Conservation (phyloP, 2,113 vertebrate species). For the Phoxinus phoxinus region DNA sequence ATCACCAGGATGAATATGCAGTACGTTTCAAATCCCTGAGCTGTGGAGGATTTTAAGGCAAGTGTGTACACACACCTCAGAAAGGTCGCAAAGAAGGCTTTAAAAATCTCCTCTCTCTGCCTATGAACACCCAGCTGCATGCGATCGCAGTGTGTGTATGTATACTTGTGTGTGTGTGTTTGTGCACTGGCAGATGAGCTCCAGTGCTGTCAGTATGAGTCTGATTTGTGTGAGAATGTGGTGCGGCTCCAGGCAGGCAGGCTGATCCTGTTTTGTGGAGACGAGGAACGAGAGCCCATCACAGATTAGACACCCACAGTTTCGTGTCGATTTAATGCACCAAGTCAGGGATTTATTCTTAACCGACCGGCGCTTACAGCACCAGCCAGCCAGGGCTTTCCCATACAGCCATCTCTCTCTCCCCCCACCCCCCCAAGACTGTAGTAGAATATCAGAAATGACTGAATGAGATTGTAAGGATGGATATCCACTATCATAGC, state of each 20-base stretch:
- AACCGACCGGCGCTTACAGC: slow-evolving; percentile 50
- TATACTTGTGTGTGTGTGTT: slow-evolving; percentile 35
- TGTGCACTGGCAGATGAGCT: slow-evolving; percentile 55
- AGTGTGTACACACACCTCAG: slow-evolving; percentile 25
- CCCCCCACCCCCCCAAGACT: neutral
- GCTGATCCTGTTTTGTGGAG: slow-evolving; percentile 77
- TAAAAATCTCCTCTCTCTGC: slow-evolving; percentile 33
- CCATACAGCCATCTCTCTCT: slow-evolving; percentile 53
- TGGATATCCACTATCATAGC: neutral
- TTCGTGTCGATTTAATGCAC: slow-evolving; percentile 79
- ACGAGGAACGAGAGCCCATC: slow-evolving; percentile 75
- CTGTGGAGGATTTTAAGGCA: slow-evolving; percentile 27
- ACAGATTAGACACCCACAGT: slow-evolving; percentile 81
- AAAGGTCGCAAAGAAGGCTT: slow-evolving; percentile 35
- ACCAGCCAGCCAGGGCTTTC: slow-evolving; percentile 68
- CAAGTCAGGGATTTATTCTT: slow-evolving; percentile 77
- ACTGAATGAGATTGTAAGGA: slow-evolving; percentile 23
- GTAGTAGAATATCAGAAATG: slow-evolving; percentile 29
- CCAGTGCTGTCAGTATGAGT: slow-evolving; percentile 68
- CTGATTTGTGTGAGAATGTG: slow-evolving; percentile 72
- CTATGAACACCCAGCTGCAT: slow-evolving; percentile 41
- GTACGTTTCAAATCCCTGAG: slow-evolving; percentile 34
- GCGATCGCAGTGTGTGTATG: slow-evolving; percentile 43
- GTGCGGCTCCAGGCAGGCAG: slow-evolving; percentile 74
- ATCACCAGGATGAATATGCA: slow-evolving; percentile 23